A percentile compares a stretch with the other conserved stretches of the same genome.
These are phyloP conservation scores for Amazonetta brasiliensis DNA, from an alignment of 2,797 vertebrate genomes.

Conservation along the genomic window DNA sequence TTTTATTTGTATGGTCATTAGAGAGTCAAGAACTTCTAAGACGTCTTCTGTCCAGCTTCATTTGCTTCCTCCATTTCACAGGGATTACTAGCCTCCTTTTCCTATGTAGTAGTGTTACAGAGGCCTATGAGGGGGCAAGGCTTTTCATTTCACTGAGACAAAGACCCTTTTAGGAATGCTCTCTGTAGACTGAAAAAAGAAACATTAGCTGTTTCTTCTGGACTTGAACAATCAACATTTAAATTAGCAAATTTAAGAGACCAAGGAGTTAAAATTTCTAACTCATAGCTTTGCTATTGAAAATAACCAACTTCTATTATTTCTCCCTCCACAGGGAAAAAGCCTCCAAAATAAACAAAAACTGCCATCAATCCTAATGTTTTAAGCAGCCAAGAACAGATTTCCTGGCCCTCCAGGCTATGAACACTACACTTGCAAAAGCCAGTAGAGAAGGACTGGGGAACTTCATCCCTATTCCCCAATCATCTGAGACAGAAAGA, in stretches of 20 bases:
- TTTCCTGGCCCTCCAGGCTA: not conserved
- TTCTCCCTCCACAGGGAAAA: not conserved
- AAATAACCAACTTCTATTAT: not conserved
- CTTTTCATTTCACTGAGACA: not conserved
- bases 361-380: not conserved
- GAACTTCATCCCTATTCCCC: not conserved
- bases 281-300: not conserved
- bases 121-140: not conserved
- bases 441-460: not conserved
- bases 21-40: not conserved
- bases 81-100: not conserved
- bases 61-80: not conserved
- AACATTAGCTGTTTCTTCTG: not conserved
- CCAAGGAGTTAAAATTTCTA: not conserved
- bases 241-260: not conserved
- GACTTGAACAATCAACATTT: not conserved
- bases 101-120: not conserved
- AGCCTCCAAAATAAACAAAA: not conserved
- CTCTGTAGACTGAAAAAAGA: not conserved
- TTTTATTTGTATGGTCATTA: not conserved
- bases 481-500: not conserved
- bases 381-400: not conserved
- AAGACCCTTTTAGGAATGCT: not conserved
- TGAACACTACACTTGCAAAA: not conserved
- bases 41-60: not conserved